Evolutionary conservation across 2,113 vertebrate species (phyloP).

Genomic region (Periophthalmus modestus): DNA sequence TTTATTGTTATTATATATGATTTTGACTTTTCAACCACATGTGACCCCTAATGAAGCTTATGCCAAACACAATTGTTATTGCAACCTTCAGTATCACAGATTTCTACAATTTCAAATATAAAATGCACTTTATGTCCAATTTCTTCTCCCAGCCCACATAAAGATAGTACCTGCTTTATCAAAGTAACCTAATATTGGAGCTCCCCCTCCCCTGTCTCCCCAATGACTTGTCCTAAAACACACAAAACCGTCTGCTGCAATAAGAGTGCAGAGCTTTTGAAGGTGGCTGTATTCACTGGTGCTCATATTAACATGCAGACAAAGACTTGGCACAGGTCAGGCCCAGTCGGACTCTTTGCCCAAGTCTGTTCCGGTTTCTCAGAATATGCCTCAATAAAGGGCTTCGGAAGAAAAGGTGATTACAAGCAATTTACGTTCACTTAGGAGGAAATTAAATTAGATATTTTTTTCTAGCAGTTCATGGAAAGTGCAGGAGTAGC

Average conservation of each 20-base stretch:
- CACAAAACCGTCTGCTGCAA: constrained; percentile 16
- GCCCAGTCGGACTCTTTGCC: constrained; percentile 18
- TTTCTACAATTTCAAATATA: neutral
- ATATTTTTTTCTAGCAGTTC: constrained; percentile 16
- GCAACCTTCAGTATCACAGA: neutral
- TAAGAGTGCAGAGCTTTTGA: constrained; percentile 36
- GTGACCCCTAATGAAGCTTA: too few relatives aligned
- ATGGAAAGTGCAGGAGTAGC: too few relatives aligned
- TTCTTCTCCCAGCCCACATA: neutral
- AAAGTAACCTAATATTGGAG: constrained; percentile 26
- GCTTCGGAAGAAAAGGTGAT: constrained; percentile 30
- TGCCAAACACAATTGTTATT: neutral
- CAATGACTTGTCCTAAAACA: constrained; percentile 23
- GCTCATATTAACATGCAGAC: constrained; percentile 45
- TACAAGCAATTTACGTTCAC: constrained; percentile 34
- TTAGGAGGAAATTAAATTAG: neutral
- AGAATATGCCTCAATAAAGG: constrained; percentile 31
- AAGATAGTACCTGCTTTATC: constrained; percentile 9
- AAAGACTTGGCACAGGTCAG: constrained; percentile 30
- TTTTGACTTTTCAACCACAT: too few relatives aligned
- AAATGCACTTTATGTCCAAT: neutral
- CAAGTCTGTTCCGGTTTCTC: constrained; percentile 23
- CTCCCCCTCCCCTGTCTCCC: constrained; percentile 7
- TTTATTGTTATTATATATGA: too few relatives aligned
- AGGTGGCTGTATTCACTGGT: constrained; percentile 28